Conservation (phyloP, 2,113 vertebrate genomes). For the Nothocercus nigrocapillus region DNA sequence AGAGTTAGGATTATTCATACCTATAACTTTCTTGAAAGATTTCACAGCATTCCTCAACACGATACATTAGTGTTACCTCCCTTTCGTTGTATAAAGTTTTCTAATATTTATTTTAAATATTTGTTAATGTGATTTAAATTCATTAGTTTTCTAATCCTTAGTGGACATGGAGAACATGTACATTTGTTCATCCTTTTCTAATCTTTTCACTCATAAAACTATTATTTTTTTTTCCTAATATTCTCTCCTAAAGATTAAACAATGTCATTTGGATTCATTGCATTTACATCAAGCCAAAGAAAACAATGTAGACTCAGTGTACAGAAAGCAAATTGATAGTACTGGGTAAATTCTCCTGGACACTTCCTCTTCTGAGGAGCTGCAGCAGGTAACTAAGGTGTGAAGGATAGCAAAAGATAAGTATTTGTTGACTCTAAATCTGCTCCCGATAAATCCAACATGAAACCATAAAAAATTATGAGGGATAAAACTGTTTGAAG, state of each 20-base stretch:
- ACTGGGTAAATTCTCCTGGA: neutral
- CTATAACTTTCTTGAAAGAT: neutral
- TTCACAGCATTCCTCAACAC: neutral
- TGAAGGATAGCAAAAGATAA: neutral
- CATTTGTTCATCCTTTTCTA: neutral
- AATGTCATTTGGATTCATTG: neutral
- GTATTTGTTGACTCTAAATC: neutral
- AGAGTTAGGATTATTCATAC: neutral
- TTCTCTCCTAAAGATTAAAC: neutral
- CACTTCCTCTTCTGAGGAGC: neutral
- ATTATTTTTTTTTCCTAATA: neutral
- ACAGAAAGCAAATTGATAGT: neutral
- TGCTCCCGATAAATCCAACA: neutral
- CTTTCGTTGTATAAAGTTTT: neutral
- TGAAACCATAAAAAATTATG: neutral
- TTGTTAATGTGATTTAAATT: neutral
- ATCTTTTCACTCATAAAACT: neutral
- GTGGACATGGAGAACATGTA: neutral
- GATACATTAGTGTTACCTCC: neutral
- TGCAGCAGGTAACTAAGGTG: neutral
- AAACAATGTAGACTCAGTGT: neutral
- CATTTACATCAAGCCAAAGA: neutral
- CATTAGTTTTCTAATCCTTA: neutral
- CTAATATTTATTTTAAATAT: neutral
- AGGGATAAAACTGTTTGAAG: neutral